Conservation (phyloP, 2,888 invertebrate genomes). For the Pteria penguin region DNA sequence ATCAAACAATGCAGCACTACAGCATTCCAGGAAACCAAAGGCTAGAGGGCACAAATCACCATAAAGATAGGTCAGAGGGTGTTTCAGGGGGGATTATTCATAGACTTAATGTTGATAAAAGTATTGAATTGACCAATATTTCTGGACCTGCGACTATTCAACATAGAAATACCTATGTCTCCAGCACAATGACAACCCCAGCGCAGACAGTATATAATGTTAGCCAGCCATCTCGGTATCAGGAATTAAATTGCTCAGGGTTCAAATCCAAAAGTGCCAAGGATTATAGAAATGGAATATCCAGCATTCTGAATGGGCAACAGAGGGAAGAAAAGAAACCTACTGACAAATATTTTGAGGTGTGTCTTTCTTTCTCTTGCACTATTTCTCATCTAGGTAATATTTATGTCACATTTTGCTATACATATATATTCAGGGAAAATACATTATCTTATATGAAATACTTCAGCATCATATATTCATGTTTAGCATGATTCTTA, state of each 20-base stretch:
- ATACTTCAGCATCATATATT: too few species aligned
- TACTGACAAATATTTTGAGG: conserved; percentile 44
- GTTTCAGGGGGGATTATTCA: too few species aligned
- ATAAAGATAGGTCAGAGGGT: not conserved
- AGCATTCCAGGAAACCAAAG: conserved; percentile 10
- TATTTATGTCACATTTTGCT: too few species aligned
- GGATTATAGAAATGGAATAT: conserved; percentile 41
- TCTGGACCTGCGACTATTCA: not conserved
- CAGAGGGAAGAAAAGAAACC: conserved; percentile 43
- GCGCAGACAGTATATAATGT: not conserved
- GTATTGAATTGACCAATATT: not conserved
- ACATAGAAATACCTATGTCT: conserved; percentile 12
- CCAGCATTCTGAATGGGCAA: conserved; percentile 55
- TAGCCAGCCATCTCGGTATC: not conserved
- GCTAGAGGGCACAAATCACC: not conserved
- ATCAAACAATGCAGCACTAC: conserved; percentile 13
- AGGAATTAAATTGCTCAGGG: not conserved
- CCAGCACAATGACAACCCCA: conserved; percentile 9
- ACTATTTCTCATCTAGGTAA: not conserved
- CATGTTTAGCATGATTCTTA: too few species aligned
- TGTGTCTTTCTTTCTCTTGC: conserved; percentile 16
- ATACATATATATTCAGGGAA: too few species aligned
- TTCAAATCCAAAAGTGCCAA: conserved; percentile 31
- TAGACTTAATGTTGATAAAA: not conserved
- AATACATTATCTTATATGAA: too few species aligned